A percentile compares a stretch with the other conserved stretches of the same genome.
These are phyloP conservation scores for Uria aalge DNA, from an alignment of 2,113 vertebrate species.

Conservation along the genomic window DNA sequence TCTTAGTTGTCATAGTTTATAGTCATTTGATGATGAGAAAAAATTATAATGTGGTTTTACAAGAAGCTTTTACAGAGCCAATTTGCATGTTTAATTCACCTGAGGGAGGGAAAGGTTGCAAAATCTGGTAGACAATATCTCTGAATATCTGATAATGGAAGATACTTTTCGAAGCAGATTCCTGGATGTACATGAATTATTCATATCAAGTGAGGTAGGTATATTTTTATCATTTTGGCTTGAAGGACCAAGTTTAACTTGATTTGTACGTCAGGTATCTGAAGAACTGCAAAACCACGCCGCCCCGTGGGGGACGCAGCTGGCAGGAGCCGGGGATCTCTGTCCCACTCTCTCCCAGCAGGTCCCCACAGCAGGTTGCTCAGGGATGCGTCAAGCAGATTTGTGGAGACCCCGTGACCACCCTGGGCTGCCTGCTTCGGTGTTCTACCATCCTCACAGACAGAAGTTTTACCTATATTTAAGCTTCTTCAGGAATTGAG, in stretches of 20 bases:
- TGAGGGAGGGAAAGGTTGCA: not conserved
- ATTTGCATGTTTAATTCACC: not conserved
- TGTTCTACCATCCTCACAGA: not conserved
- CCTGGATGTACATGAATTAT: not conserved
- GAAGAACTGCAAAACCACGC: not conserved
- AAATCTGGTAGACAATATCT: not conserved
- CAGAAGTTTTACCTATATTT: not conserved
- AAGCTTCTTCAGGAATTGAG: not conserved
- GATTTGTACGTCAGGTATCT: not conserved
- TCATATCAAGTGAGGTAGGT: not conserved
- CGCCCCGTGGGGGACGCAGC: accelerated
- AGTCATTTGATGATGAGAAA: not conserved
- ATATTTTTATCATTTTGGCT: not conserved
- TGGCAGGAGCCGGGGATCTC: too few relatives aligned
- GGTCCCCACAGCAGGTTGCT: not conserved
- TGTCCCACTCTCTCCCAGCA: not conserved
- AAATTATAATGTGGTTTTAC: not conserved
- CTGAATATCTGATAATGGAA: not conserved
- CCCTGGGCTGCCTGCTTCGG: not conserved
- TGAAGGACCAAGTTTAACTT: not conserved
- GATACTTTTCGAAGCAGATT: not conserved
- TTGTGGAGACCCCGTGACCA: not conserved
- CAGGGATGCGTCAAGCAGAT: accelerated
- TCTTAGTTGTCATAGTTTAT: not conserved
- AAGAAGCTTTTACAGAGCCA: not conserved